phyloP scores from a whole-genome alignment of 1,140 invertebrate species.

The Drosophila leontia region DNA sequence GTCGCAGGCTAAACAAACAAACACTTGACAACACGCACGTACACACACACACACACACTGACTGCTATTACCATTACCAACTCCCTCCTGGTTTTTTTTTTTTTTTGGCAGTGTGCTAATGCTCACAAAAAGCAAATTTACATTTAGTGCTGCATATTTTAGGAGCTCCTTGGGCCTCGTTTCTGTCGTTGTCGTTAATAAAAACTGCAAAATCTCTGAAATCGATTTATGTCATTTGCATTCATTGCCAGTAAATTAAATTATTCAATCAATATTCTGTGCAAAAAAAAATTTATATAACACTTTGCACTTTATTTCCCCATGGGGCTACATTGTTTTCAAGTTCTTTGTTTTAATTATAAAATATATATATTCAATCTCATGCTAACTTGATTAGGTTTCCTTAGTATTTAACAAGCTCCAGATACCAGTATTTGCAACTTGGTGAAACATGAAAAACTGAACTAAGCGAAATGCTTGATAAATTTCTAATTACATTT shows the following conservation, averaged over 20 bases:
- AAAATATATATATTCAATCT: background rate
- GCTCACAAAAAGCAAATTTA: conserved; percentile 61
- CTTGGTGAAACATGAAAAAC: no score
- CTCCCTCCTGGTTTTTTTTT: background rate
- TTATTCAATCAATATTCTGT: conserved; percentile 9
- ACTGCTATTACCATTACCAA: conserved; percentile 8
- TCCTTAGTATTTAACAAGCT: background rate
- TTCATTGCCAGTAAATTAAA: conserved; percentile 12
- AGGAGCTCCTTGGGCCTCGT: conserved; percentile 9
- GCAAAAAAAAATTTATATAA: background rate
- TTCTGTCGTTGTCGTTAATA: conserved; percentile 15
- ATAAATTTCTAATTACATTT: background rate
- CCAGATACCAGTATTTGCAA: background rate
- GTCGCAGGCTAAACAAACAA: conserved; percentile 62
- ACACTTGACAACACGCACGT: conserved; percentile 60
- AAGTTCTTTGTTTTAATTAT: conserved; percentile 1
- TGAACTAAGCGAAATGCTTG: background rate
- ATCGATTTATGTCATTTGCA: conserved; percentile 38
- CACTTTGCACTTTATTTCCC: background rate
- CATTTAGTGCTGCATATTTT: conserved; percentile 72
- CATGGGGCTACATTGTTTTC: background rate
- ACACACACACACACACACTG: conserved; percentile 1
- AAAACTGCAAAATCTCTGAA: conserved; percentile 33
- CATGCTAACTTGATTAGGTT: background rate
- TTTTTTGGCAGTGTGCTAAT: conserved; percentile 30